A percentile compares a stretch with the other conserved stretches of the same genome.
Evolutionary conservation across 2,113 vertebrate genomes (phyloP).

Genomic region (Poicephalus meyeri): DNA sequence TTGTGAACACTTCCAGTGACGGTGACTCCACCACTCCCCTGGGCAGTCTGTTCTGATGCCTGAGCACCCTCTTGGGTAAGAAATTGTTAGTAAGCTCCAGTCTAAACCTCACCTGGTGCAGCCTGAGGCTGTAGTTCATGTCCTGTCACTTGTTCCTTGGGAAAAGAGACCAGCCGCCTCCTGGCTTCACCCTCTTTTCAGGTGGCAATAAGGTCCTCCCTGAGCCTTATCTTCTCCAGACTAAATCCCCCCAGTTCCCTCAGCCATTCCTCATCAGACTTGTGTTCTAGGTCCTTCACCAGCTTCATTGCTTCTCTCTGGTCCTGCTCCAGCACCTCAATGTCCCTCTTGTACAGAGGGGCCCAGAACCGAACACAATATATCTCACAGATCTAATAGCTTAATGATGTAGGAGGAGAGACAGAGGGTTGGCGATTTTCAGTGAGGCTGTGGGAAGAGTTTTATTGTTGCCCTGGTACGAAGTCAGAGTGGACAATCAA

Average conservation of each 20-base stretch:
- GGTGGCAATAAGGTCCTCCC: neutral
- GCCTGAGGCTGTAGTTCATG: too few relatives aligned
- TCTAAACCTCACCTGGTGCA: too few relatives aligned
- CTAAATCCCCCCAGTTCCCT: neutral
- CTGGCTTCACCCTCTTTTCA: neutral
- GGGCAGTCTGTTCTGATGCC: neutral
- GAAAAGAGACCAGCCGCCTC: too few relatives aligned
- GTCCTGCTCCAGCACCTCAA: neutral
- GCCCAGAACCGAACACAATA: neutral
- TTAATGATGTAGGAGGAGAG: neutral
- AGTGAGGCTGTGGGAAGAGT: neutral
- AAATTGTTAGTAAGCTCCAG: too few relatives aligned
- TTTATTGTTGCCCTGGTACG: slow-evolving; percentile 31
- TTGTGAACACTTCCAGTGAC: neutral
- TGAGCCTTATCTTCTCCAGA: neutral
- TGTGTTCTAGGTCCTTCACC: neutral
- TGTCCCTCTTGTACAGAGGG: neutral
- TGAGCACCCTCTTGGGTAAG: too few relatives aligned
- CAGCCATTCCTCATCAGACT: neutral
- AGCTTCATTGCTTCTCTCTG: neutral
- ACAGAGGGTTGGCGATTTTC: neutral
- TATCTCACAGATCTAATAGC: neutral
- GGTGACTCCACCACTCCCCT: neutral
- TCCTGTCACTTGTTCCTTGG: too few relatives aligned
- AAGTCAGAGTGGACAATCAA: neutral